These are phyloP conservation scores for Centropus unirufus DNA, from an alignment of 2,113 vertebrate species.

Conservation along the genomic window DNA sequence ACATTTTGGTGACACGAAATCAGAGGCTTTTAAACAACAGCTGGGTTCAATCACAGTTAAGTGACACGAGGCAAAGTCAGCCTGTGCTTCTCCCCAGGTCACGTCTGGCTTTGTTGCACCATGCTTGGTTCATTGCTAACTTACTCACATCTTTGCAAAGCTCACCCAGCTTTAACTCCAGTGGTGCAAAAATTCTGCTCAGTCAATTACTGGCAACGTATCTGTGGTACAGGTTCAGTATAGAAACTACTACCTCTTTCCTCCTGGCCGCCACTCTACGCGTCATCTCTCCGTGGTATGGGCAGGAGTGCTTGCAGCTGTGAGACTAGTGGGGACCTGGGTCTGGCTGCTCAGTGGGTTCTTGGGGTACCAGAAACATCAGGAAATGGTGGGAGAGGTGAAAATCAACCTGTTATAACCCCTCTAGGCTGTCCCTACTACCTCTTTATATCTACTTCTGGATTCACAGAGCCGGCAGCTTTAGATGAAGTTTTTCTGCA, in stretches of 20 bases:
- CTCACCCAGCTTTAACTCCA: not conserved
- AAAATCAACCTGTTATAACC: not conserved
- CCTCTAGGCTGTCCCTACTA: not conserved
- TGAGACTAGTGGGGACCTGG: not conserved
- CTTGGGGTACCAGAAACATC: not conserved
- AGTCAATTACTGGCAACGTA: not conserved
- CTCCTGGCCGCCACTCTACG: not conserved
- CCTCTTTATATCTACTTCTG: not conserved
- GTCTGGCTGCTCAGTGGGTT: not conserved
- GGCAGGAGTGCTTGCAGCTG: not conserved
- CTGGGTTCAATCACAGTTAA: not conserved
- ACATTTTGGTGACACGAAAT: not conserved
- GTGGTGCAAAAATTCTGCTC: not conserved
- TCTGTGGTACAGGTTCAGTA: not conserved
- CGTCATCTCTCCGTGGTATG: accelerated
- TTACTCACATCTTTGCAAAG: not conserved
- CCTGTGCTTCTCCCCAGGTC: not conserved
- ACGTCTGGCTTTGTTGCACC: not conserved
- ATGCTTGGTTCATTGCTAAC: accelerated
- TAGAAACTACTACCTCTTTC: not conserved
- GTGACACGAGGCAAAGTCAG: not conserved
- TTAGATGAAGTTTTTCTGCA: not conserved
- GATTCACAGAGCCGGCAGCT: not conserved
- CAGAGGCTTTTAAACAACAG: not conserved
- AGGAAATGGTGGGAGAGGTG: not conserved